phyloP scores from a whole-genome alignment of 1,140 invertebrate genomes.

The Ganaspis sp. region DNA sequence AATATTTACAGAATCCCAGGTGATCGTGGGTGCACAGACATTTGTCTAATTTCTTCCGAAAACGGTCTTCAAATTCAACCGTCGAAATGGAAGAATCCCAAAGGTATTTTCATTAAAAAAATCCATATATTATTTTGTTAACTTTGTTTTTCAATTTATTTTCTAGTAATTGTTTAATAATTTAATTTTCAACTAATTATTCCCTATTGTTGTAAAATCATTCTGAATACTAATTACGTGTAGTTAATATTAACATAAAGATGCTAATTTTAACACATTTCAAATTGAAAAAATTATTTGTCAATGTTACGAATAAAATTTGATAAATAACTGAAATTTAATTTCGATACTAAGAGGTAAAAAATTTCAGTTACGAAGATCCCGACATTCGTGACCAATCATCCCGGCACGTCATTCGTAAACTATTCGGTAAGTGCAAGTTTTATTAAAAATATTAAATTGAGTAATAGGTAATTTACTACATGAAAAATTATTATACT shows the following conservation, averaged over 20 bases:
- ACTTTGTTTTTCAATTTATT: no score
- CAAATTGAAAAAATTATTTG: not conserved
- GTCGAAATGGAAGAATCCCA: conserved; percentile 44
- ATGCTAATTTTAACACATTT: no score
- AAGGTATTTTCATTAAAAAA: conserved; percentile 36
- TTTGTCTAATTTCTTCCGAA: conserved; percentile 37
- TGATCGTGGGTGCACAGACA: conserved; percentile 46
- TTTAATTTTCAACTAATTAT: no score
- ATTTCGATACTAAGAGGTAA: not conserved
- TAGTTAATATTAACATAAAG: no score
- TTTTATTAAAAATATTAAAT: no score
- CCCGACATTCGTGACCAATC: conserved; percentile 6
- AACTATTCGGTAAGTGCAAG: not conserved
- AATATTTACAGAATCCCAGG: conserved; percentile 44
- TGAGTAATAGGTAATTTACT: no score
- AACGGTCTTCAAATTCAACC: conserved; percentile 43
- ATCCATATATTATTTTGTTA: no score
- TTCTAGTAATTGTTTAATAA: no score
- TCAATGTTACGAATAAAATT: not conserved
- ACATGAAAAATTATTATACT: no score
- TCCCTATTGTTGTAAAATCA: no score
- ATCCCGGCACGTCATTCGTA: conserved; percentile 2
- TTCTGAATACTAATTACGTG: no score
- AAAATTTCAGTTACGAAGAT: conserved; percentile 15
- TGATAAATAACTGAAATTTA: not conserved